Evolutionary conservation across 2,113 vertebrate species (phyloP).

Genomic region (Gyps fulvus): DNA sequence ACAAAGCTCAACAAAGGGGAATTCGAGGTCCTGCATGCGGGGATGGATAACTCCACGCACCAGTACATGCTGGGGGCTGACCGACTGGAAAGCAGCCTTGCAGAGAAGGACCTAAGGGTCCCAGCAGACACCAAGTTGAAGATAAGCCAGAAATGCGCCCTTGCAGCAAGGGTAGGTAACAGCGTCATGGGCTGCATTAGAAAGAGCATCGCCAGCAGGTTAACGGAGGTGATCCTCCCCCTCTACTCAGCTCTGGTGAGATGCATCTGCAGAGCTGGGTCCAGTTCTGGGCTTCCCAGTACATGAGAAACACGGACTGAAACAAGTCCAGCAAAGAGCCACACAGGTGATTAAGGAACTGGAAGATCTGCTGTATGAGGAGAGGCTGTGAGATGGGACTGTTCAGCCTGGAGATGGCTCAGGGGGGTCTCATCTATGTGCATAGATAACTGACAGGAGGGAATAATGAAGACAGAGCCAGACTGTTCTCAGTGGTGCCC

Average conservation of each 20-base stretch:
- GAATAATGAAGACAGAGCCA: not conserved
- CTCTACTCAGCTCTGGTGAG: not conserved
- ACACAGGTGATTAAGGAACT: not conserved
- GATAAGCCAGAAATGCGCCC: not conserved
- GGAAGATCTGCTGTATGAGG: not conserved
- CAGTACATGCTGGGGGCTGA: not conserved
- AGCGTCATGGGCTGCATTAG: not conserved
- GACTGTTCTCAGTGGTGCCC: not conserved
- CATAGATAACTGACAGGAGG: not conserved
- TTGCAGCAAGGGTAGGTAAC: not conserved
- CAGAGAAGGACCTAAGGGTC: not conserved
- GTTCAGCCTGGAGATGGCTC: not conserved
- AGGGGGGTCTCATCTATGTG: not conserved
- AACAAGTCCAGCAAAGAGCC: not conserved
- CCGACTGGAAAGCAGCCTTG: not conserved
- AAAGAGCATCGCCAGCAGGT: not conserved
- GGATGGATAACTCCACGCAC: not conserved
- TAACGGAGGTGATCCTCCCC: not conserved
- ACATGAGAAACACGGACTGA: not conserved
- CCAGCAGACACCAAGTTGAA: not conserved
- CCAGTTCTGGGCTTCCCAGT: not conserved
- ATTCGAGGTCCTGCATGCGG: not conserved
- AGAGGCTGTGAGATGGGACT: not conserved
- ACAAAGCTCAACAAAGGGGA: not conserved
- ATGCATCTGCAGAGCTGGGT: not conserved